Base-by-base conservation (phyloP, 1,140 invertebrate genomes). In the Lepidurus couesii region DNA sequence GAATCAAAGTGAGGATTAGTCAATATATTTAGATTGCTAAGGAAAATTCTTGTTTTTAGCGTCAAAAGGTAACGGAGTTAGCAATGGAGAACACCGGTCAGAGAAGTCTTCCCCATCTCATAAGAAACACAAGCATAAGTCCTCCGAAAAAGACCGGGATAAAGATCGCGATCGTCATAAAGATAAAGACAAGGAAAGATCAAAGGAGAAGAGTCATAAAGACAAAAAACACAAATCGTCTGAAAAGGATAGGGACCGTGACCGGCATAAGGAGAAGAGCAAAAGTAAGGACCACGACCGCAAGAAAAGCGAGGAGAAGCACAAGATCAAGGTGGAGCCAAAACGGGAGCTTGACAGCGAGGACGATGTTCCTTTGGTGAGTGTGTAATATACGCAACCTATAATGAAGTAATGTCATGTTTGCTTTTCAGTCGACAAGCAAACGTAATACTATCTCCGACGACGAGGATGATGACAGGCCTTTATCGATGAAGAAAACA, bases 311-410 rank as follows among this genome's bases (percentile, higher is more conserved):
- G 89, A 89, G 76, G 89, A 90, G 34, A 89, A 87, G 81, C 87
- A 89, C 81, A 86, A 75, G 53, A 65, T 65, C 78, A 81, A 78
- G 76, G 81, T 81, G n/a, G 78, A 80, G 76, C 8, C 79, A 65
- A 80, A 80, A 45, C 77, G 76, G n/a, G n/a, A 45, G 45, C 76
- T 34, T 42, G 21, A 42, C 43, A 42, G 77, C 81, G 91, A 93
- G 81, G 93, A 95, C 85, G 93, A 95, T 86, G 84, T 90, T 74
- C 93, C 93, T 79, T 85, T 93, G 87, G 92, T 93, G 87, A 85
- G 85, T 84, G 76, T 78, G 34, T 73, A 42, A 75, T 6, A 79
- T 34, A 43, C 76, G 75, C 11, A 26, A 34, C 34, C 6, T 75
- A 9, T 11, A 13, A 34, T 77, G 0, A n/a, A 42, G 73, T 81